phyloP scores from a whole-genome alignment of 2,113 vertebrate species.

The Scolopax mira region DNA sequence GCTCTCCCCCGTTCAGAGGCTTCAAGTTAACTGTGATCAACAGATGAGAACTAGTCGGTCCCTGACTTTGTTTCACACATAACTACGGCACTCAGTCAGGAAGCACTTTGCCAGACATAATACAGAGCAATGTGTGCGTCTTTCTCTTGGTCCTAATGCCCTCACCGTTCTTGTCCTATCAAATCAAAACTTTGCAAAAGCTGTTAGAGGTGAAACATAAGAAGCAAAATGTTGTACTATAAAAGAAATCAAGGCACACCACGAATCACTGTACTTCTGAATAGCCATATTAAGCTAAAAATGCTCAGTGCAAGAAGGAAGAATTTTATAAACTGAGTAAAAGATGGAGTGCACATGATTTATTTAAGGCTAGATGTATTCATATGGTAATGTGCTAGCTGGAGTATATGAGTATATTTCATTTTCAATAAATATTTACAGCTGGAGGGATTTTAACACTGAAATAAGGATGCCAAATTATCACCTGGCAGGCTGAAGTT shows the following conservation, averaged over 20 bases:
- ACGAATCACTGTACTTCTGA: not conserved
- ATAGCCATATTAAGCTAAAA: not conserved
- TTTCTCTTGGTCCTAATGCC: conserved; percentile 81
- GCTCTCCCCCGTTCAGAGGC: conserved; percentile 50
- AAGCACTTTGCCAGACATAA: conserved; percentile 74
- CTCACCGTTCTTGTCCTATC: conserved; percentile 67
- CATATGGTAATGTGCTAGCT: conserved; percentile 11
- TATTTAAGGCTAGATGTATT: conserved; percentile 45
- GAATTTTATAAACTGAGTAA: conserved; percentile 7
- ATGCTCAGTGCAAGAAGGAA: not conserved
- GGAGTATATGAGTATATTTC: not conserved
- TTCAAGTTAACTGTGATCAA: conserved; percentile 72
- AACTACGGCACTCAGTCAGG: conserved; percentile 59
- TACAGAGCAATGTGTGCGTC: conserved; percentile 47
- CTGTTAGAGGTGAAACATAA: conserved; percentile 4
- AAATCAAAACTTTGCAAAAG: conserved; percentile 37
- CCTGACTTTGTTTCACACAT: conserved; percentile 73
- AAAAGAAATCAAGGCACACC: conserved; percentile 11
- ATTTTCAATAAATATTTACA: conserved; percentile 56
- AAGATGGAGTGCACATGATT: not conserved
- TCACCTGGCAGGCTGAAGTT: conserved; percentile 57
- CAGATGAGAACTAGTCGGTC: conserved; percentile 74
- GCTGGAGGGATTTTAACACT: conserved; percentile 24
- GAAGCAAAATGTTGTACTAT: not conserved
- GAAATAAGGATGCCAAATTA: conserved; percentile 46